Evolutionary conservation across 2,797 vertebrate genomes (phyloP).

Genomic region (Botia almorhae): DNA sequence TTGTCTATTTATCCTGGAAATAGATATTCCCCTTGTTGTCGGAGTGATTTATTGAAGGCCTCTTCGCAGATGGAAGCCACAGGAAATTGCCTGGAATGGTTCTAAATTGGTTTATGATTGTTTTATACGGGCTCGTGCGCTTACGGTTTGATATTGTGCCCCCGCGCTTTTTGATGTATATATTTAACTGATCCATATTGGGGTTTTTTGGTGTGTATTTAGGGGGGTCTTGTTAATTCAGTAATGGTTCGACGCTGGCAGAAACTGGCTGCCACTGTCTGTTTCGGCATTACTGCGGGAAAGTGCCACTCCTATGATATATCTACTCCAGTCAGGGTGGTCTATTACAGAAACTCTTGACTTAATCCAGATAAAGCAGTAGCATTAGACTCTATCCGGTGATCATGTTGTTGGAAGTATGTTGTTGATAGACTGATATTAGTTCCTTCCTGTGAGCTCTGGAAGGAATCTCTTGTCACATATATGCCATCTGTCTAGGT

Average conservation of each 20-base stretch:
- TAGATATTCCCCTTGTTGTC: slow-evolving; percentile 84
- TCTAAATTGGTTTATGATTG: slow-evolving; percentile 88
- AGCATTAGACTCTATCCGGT: slow-evolving; percentile 2
- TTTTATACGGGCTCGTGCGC: slow-evolving; percentile 75
- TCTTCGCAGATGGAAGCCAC: slow-evolving; percentile 80
- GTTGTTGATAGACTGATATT: slow-evolving; percentile 19
- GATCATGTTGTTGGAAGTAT: slow-evolving; percentile 16
- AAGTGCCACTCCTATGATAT: slow-evolving; percentile 12
- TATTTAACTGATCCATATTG: slow-evolving; percentile 83
- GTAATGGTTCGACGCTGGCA: slow-evolving; percentile 61
- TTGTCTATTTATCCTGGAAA: slow-evolving; percentile 78
- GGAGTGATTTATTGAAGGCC: slow-evolving; percentile 86
- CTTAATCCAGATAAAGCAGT: slow-evolving; percentile 31
- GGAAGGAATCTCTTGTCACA: not conserved
- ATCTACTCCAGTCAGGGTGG: slow-evolving; percentile 20
- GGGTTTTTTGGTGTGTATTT: slow-evolving; percentile 74
- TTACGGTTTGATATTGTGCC: slow-evolving; percentile 81
- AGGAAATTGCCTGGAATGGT: slow-evolving; percentile 86
- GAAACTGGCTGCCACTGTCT: slow-evolving; percentile 12
- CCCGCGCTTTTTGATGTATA: slow-evolving; percentile 77
- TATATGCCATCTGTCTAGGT: not conserved
- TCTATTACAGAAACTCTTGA: slow-evolving; percentile 10
- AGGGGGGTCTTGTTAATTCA: slow-evolving; percentile 75
- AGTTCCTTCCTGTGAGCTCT: slow-evolving; percentile 21
- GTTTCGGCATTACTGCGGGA: not conserved